A percentile compares a stretch with the other conserved stretches of the same genome.
Conservation (phyloP, 2,888 invertebrate genomes). For the Ophonus ardosiacus region DNA sequence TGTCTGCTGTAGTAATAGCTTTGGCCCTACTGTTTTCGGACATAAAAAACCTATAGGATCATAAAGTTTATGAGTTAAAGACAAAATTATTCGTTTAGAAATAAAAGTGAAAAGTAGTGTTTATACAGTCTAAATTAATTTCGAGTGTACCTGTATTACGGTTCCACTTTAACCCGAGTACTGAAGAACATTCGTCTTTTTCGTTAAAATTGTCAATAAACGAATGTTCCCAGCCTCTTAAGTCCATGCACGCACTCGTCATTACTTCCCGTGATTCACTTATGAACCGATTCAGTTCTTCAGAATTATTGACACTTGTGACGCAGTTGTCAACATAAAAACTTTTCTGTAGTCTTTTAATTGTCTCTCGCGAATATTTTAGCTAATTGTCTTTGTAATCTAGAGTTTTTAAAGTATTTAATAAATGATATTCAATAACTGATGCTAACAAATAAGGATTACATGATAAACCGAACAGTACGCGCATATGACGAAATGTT, state of each 20-base stretch:
- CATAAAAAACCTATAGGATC: constrained; percentile 68
- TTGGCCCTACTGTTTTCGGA: constrained; percentile 65
- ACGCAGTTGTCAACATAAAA: too few relatives aligned
- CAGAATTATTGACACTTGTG: background rate
- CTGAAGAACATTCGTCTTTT: too few relatives aligned
- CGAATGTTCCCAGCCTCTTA: background rate
- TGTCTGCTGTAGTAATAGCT: constrained; percentile 66
- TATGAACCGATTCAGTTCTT: background rate
- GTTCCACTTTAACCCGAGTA: background rate
- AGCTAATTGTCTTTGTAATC: background rate
- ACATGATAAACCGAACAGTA: constrained; percentile 65
- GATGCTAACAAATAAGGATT: constrained; percentile 66
- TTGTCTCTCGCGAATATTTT: background rate
- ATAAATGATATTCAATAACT: constrained; percentile 59
- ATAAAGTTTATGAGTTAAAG: constrained; percentile 65
- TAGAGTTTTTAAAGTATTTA: too few relatives aligned
- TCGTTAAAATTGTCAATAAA: background rate
- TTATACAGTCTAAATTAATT: background rate
- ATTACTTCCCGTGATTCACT: background rate
- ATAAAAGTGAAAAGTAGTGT: background rate
- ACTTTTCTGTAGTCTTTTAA: constrained; percentile 62
- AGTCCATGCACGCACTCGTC: background rate
- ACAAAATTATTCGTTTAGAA: constrained; percentile 34
- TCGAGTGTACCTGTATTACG: background rate
- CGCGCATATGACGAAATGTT: constrained; percentile 63